Evolutionary conservation across 2,888 invertebrate species (phyloP), one percentile per base, ranked within the genome.

Genomic region (Rapana venosa): DNA sequence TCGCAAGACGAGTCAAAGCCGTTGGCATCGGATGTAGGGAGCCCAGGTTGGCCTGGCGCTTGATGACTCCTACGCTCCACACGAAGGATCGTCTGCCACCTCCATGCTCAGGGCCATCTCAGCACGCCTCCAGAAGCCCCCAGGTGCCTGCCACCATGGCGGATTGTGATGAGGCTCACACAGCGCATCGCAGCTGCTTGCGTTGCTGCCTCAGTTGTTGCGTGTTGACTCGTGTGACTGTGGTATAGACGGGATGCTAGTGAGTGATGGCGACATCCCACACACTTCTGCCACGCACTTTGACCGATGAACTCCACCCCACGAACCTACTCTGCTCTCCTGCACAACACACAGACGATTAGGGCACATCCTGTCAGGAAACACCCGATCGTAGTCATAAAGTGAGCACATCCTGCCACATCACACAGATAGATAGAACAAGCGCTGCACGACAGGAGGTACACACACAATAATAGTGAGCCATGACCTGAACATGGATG

Each of bases 1-100:
- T 99, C 99, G 20, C 83, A 79, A 86, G 97, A 97, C 91, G 99
- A 97, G 95, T 98, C 98, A 89, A 98, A 97, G n/a, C 99, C 99
- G 95, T 99, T 99, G n/a, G 99, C 99, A 95, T 99, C 99, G 97
- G 95, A 99, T 99, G 96, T 99, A 99, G 91, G 91, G 99, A 97
- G 83, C 99, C 99, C 92, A 99, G 97, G 99, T 99, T 99, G 99
- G 26, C 99, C 99, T 0, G 99, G 94, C 99, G 97, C 96, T 99
- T 99, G 93, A 99, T 99, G 95, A 99, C 99, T 97, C 99, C 99
- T 94, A 99, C 99, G 17, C 92, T 96, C 96, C 84, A 96, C 93
- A 95, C 94, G 87, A 94, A 94, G 87, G 94, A 88, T 95, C 94
- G 92, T 95, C 94, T 92, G 94, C 93, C 88, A 94, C 94, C 90